phyloP scores from a whole-genome alignment of 2,113 vertebrate genomes.

The Panurus biarmicus region DNA sequence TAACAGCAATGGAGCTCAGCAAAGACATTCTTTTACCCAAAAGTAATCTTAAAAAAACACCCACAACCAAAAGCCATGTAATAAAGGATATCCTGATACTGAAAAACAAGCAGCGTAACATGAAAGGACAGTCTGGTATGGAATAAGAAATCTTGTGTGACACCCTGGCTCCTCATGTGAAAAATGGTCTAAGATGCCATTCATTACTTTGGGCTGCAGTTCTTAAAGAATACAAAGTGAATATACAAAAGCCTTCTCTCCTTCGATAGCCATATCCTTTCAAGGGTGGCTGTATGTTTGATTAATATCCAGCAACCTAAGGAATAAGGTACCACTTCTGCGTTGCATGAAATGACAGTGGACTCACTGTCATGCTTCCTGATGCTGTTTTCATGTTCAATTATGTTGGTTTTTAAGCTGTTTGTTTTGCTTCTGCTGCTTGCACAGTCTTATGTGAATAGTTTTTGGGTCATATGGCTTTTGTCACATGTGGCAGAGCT shows the following conservation, averaged over 20 bases:
- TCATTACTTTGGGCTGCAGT: conserved; percentile 51
- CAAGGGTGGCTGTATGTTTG: conserved; percentile 42
- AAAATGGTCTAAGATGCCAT: conserved; percentile 61
- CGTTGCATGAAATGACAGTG: conserved; percentile 49
- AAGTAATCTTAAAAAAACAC: background rate
- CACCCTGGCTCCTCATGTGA: conserved; percentile 48
- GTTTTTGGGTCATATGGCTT: background rate
- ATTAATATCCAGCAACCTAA: conserved; percentile 64
- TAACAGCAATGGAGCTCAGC: background rate
- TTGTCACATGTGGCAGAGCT: background rate
- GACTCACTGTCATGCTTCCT: conserved; percentile 6
- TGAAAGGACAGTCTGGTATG: conserved; percentile 56
- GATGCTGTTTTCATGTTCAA: conserved; percentile 30
- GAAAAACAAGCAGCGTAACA: conserved; percentile 63
- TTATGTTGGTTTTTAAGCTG: conserved; percentile 3
- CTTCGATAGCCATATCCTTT: conserved; percentile 46
- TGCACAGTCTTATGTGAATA: background rate
- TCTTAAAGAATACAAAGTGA: conserved; percentile 61
- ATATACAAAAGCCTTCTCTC: conserved; percentile 58
- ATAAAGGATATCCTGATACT: conserved; percentile 35
- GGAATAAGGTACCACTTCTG: conserved; percentile 36
- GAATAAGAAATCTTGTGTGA: conserved; percentile 57
- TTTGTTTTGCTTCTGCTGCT: background rate
- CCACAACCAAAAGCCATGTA: background rate
- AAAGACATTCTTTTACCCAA: conserved; percentile 7